Evolutionary conservation across 2,797 vertebrate genomes (phyloP).

Genomic region (Brachyrhaphis roseni): DNA sequence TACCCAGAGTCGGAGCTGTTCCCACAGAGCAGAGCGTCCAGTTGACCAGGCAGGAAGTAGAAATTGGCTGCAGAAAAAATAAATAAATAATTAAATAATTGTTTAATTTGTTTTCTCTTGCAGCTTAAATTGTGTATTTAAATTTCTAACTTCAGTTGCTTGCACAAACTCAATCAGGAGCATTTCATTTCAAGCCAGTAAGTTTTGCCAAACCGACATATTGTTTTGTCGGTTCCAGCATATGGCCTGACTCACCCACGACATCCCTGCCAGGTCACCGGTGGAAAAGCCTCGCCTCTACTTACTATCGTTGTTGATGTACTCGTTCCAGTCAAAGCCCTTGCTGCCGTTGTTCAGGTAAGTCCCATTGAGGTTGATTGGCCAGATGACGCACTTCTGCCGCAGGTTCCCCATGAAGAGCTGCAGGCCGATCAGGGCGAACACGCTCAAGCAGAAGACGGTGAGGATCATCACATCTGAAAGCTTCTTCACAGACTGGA

Average conservation of each 20-base stretch:
- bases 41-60: constrained; percentile 88
- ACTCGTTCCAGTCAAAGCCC: constrained; percentile 92
- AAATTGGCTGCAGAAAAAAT: constrained; percentile 88
- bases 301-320: constrained; percentile 96
- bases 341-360: constrained; percentile 87
- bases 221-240: constrained; percentile 51
- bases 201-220: constrained; percentile 54
- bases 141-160: constrained; percentile 25
- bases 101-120: constrained; percentile 21
- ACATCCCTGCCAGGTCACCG: constrained; percentile 48
- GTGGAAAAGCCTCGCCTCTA: constrained; percentile 29
- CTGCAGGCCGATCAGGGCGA: constrained; percentile 97
- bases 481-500: constrained; percentile 99
- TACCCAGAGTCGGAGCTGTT: constrained; percentile 99
- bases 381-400: constrained; percentile 97
- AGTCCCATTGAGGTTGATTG: constrained; percentile 88
- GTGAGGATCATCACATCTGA: constrained; percentile 99
- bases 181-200: constrained; percentile 24
- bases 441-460: constrained; percentile 98
- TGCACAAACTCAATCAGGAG: constrained; percentile 6
- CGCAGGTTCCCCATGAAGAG: constrained; percentile 99
- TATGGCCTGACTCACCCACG: constrained; percentile 62
- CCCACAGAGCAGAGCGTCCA: constrained; percentile 95
- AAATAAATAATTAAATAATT: constrained; percentile 36
- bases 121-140: constrained; percentile 26